Percentiles rank a stretch among this genome's conserved stretches.
Evolutionary conservation across 2,888 invertebrate genomes (phyloP).

Genomic region (Anodontia alba): DNA sequence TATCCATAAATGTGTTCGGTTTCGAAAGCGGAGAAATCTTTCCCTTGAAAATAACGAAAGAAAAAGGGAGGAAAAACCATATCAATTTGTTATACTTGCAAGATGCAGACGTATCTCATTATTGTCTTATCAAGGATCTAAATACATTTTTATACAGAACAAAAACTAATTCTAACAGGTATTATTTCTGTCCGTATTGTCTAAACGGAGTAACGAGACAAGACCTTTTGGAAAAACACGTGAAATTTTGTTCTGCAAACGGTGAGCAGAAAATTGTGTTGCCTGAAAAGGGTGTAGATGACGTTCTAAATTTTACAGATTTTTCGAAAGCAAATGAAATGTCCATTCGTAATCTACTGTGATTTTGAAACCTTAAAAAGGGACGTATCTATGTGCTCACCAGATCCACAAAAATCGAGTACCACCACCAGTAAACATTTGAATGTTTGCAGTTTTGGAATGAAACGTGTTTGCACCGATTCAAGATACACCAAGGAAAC

Average conservation of each 20-base stretch:
- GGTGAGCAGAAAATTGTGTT: neutral
- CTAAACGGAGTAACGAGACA: neutral
- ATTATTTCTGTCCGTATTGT: neutral
- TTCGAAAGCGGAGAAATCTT: neutral
- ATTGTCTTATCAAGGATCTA: neutral
- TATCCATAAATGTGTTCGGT: constrained; percentile 27
- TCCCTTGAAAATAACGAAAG: neutral
- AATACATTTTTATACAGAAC: neutral
- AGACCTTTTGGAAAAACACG: neutral
- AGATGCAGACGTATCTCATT: neutral
- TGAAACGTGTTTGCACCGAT: neutral
- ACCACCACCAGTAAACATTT: neutral
- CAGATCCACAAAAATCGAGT: neutral
- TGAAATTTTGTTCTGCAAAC: neutral
- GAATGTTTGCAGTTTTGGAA: neutral
- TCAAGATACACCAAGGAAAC: neutral
- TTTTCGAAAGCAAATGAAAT: neutral
- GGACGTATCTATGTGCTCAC: neutral
- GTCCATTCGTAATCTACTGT: neutral
- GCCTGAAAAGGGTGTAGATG: neutral
- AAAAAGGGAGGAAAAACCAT: neutral
- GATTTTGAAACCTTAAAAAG: neutral
- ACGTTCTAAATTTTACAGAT: neutral
- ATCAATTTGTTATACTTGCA: neutral
- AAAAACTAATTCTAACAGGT: neutral